phyloP scores from a whole-genome alignment of 2,888 invertebrate species.

The Metacarcinus magister region DNA sequence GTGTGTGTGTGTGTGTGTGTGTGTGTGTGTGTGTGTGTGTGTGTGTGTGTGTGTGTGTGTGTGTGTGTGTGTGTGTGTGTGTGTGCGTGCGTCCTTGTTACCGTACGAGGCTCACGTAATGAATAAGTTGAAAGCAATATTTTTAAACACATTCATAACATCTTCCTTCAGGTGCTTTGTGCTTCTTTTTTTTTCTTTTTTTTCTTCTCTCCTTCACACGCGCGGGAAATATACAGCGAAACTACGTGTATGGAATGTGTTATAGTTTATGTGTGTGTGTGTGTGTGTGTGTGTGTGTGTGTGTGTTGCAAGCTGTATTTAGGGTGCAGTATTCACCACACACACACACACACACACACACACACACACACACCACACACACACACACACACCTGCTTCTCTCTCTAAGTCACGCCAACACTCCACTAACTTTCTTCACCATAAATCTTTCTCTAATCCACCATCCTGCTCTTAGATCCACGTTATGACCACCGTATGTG shows the following conservation, averaged over 20 bases:
- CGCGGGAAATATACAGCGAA: background rate
- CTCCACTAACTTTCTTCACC: too few species aligned
- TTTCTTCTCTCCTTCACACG: background rate
- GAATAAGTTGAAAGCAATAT: background rate
- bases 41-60: constrained; percentile 7
- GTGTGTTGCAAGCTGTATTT: too few species aligned
- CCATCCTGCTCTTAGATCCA: too few species aligned
- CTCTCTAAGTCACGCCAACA: too few species aligned
- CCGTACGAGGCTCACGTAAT: background rate
- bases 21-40: constrained; percentile 2
- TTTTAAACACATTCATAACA: background rate
- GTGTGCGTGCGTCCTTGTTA: background rate
- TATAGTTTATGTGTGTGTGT: background rate
- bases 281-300: constrained; percentile 5
- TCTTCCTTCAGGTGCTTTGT: background rate
- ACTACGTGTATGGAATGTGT: background rate
- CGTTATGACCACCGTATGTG: too few species aligned
- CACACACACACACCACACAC: too few species aligned
- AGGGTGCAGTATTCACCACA: too few species aligned
- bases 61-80: constrained; percentile 26
- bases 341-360: too few species aligned
- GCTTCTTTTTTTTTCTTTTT: background rate
- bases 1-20: background rate
- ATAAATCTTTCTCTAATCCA: too few species aligned
- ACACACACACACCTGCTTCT: background rate